phyloP scores from a whole-genome alignment of 2,113 vertebrate species.

The Anoura caudifer region DNA sequence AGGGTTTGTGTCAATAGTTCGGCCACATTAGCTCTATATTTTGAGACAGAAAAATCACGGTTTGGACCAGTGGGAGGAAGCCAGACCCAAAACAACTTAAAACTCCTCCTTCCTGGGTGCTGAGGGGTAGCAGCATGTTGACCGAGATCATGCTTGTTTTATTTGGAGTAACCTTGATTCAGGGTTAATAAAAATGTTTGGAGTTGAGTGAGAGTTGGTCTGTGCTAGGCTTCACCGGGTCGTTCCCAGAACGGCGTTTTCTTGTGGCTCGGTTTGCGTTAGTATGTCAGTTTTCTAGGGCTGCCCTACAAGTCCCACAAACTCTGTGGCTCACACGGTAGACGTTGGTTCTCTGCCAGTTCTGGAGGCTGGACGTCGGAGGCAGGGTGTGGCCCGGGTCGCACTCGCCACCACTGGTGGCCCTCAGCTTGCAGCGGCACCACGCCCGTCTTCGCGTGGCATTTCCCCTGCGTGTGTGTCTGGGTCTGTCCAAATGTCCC shows the following conservation, averaged over 20 bases:
- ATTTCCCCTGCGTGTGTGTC: not conserved
- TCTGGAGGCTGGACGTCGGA: not conserved
- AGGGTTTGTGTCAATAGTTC: fast-evolving
- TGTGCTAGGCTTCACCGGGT: not conserved
- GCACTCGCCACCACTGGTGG: no score
- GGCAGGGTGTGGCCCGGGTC: fast-evolving
- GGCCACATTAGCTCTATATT: not conserved
- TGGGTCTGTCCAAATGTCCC: not conserved
- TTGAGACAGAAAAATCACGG: not conserved
- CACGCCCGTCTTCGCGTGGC: not conserved
- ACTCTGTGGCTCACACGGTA: fast-evolving
- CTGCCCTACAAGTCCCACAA: fast-evolving
- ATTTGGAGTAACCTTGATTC: not conserved
- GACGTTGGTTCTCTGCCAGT: fast-evolving
- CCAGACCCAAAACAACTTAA: not conserved
- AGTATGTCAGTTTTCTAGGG: not conserved
- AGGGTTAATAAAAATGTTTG: not conserved
- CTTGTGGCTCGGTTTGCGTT: not conserved
- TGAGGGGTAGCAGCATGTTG: not conserved
- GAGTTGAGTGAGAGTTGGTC: not conserved
- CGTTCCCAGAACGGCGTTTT: not conserved
- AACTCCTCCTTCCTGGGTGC: not conserved
- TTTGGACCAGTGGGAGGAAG: not conserved
- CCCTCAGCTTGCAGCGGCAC: not conserved
- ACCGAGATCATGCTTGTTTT: not conserved